Conservation (phyloP, 2,888 invertebrate genomes). For the Sussaba pulchella region DNA sequence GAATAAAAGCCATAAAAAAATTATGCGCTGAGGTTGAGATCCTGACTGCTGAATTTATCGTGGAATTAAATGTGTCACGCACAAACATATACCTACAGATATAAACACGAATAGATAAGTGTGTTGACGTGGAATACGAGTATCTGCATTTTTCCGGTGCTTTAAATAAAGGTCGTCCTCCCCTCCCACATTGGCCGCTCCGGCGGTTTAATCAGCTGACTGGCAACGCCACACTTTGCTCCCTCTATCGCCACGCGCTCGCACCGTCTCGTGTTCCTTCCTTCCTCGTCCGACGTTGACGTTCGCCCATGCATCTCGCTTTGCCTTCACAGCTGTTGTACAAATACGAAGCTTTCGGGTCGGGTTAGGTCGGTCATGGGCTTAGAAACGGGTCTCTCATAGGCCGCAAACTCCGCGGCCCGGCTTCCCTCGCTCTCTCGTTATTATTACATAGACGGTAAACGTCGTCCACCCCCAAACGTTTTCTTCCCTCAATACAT, state of each 20-base stretch:
- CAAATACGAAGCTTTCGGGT: slow-evolving; percentile 80
- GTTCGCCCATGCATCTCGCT: slow-evolving; percentile 19
- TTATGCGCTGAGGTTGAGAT: no score
- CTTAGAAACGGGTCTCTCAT: slow-evolving; percentile 69
- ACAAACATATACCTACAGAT: slow-evolving; percentile 60
- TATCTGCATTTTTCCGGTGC: slow-evolving; percentile 73
- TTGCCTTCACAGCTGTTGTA: slow-evolving; percentile 77
- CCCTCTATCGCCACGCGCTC: slow-evolving; percentile 54
- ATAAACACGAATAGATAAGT: slow-evolving; percentile 31
- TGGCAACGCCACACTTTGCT: slow-evolving; percentile 69
- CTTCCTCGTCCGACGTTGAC: slow-evolving; percentile 16
- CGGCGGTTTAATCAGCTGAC: slow-evolving; percentile 81
- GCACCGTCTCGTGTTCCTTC: background rate
- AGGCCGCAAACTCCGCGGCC: background rate
- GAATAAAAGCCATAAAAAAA: no score
- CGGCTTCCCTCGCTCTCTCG: slow-evolving; percentile 66
- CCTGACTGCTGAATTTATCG: no score
- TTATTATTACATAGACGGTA: slow-evolving; percentile 70
- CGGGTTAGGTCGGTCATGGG: slow-evolving; percentile 78
- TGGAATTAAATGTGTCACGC: slow-evolving; percentile 49
- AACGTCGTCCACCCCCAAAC: slow-evolving; percentile 15
- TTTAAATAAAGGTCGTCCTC: slow-evolving; percentile 81
- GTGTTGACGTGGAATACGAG: slow-evolving; percentile 72
- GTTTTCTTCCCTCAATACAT: slow-evolving; percentile 14
- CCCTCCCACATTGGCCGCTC: slow-evolving; percentile 77